Evolutionary conservation across 2,113 vertebrate species (phyloP).

Genomic region (Dunckerocampus dactyliophorus): DNA sequence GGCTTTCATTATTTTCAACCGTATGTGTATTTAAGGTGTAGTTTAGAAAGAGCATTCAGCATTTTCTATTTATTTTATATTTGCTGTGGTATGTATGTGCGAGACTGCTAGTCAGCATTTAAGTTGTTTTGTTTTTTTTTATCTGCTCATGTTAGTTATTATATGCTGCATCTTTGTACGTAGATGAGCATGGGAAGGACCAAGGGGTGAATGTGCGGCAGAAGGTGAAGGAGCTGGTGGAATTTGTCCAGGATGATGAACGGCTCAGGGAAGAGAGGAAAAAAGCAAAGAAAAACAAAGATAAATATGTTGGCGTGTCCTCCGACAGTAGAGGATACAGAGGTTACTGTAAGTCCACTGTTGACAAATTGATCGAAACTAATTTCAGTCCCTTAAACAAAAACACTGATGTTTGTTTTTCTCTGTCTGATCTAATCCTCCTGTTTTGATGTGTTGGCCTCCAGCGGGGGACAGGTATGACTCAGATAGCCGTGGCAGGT

Average conservation of each 20-base stretch:
- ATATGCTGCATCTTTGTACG: not conserved
- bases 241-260: constrained; percentile 96
- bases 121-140: too few relatives aligned
- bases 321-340: constrained; percentile 87
- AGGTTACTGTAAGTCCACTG: constrained; percentile 78
- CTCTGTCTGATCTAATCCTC: not conserved
- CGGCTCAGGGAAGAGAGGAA: constrained; percentile 93
- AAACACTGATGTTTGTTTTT: not conserved
- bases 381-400: not conserved
- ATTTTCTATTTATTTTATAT: not conserved
- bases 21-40: constrained; percentile 19
- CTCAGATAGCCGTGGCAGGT: constrained; percentile 81
- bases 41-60: not conserved
- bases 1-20: constrained; percentile 33
- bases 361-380: not conserved
- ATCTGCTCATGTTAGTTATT: too few relatives aligned
- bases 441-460: constrained; percentile 11
- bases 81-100: not conserved
- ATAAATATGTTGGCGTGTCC: constrained; percentile 96
- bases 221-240: constrained; percentile 96
- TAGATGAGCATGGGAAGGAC: constrained; percentile 97
- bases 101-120: not conserved
- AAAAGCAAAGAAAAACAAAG: constrained; percentile 97
- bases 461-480: constrained; percentile 84
- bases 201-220: constrained; percentile 97